Evolutionary conservation across 1,140 invertebrate genomes (phyloP), one percentile per base, ranked within the genome.

Genomic region (Drosophila equinoxialis): DNA sequence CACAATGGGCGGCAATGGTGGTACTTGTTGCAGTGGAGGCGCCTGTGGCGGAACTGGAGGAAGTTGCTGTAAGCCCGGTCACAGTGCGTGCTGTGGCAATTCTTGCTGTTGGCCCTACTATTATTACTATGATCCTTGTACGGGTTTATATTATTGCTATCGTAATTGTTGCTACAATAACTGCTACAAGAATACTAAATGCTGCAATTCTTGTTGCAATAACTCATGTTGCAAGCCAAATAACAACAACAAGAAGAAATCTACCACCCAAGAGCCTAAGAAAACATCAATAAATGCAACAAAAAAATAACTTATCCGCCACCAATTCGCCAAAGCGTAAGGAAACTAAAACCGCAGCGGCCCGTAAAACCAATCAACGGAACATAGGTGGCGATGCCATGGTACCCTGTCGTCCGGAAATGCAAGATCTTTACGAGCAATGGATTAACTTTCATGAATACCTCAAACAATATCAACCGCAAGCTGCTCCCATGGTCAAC

Each of bases 111-210:
- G 64, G 8, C 63, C 67, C 6, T 37, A 60, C 20, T 10, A 42
- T 10, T 81, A 60, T 14, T 62, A 39, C 54, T 81, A 64, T 30
- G 74, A 75, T 74, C 69, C 79, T 7, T 74, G 37, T 59, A 82
- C 68, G 13, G 71, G 79, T 1, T 59, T 26, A 6, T 87, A 65
- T 35, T 79, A 51, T 51, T 87, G 71, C 58, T 63, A 42, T 6
- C 42, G 33, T 54, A 74, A 61, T 11, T 48, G 57, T 37, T 71
- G 67, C 57, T 57, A 33, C 17, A n/a, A 48, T 2, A 20, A 20
- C 13, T 65, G 35, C 13, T 20, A 35, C 8, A 57, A 30, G 6
- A 30, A n/a, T 3, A 26, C 37, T n/a, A 33, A 59, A 6, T 71
- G 48, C 55, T 71, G 48, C 61, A 67, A 20, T 8, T 39, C 37